Base-by-base conservation (phyloP, 2,888 invertebrate species). In the Drymonia ruficornis region DNA sequence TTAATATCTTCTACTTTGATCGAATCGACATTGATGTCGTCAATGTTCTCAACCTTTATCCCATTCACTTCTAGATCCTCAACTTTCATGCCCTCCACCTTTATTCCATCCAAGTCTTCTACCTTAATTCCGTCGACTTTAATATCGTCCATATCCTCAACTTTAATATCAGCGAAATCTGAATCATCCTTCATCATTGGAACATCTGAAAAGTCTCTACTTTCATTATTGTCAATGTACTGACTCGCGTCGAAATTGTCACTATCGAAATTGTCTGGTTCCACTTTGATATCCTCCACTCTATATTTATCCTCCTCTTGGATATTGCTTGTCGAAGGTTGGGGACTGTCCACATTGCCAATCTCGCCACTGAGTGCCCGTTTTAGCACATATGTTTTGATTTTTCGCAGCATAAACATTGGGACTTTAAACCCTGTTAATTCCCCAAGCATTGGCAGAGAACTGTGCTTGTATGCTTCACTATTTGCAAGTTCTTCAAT, bases 361-460 rank as follows among this genome's bases (percentile, higher is more conserved):
- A 83, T 63, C 16, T 91, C 89, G 0, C 84, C 87, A 46, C 80
- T 86, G 0, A 86, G 65, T 1, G 84, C 77, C 58, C 84, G 76
- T 63, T 86, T 91, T 31, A 85, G 61, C 72, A 96, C 95, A 75
- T 95, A 96, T 0, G 92, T 86, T 67, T 95, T 95, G 79, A 97
- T 96, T 87, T 97, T 97, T 57, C 94, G 93, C 36, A 96, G 75
- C 94, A 97, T 95, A 84, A 96, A 96, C 19, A 94, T 93, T 11
- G 97, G 97, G 0, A 96, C 95, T 79, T 94, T 94, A 78, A 97
- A 97, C 0, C 96, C 96, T 56, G 94, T 94, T 58, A 97, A 82
- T 74, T 96, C 96, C 47, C 95, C 94, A 16, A 95, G 84, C 82
- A 95, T 93, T 19, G 95, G 92, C 55, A 95, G 89, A 0, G 95